Conservation (phyloP, 2,888 invertebrate species). For the Ethmia dodecea region DNA sequence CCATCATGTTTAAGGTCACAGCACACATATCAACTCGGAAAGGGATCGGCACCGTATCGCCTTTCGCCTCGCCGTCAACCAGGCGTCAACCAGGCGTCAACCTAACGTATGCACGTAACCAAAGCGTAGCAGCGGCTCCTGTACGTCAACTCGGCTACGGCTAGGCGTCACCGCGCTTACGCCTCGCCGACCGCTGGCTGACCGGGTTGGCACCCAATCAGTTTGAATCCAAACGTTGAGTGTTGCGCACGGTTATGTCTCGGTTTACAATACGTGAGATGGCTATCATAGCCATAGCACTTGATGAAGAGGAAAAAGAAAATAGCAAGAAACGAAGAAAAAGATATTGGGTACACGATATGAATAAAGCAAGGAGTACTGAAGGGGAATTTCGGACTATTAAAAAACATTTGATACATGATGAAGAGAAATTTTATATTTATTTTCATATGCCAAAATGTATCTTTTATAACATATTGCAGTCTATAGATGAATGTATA, state of each 20-base stretch:
- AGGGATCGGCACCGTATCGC: slow-evolving; percentile 15
- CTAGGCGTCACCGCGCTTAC: slow-evolving; percentile 6
- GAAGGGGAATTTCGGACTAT: slow-evolving; percentile 20
- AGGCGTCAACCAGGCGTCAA: slow-evolving; percentile 17
- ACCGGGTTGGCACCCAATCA: slow-evolving; percentile 11
- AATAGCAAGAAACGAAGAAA: slow-evolving; percentile 12
- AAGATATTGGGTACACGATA: slow-evolving; percentile 17
- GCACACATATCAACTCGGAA: slow-evolving; percentile 11
- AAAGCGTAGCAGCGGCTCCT: slow-evolving; percentile 16
- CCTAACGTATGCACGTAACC: slow-evolving; percentile 17
- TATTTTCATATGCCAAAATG: slow-evolving; percentile 18
- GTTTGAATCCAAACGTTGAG: slow-evolving; percentile 19
- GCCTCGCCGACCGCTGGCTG: slow-evolving; percentile 11
- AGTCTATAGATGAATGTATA: slow-evolving; percentile 16
- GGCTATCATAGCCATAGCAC: slow-evolving; percentile 15
- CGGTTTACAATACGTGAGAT: slow-evolving; percentile 21
- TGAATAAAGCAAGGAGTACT: slow-evolving; percentile 20
- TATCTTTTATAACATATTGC: slow-evolving; percentile 17
- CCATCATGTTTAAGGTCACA: slow-evolving; percentile 24
- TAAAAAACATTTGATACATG: slow-evolving; percentile 19
- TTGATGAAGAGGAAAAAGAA: slow-evolving; percentile 18
- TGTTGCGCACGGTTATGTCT: slow-evolving; percentile 22
- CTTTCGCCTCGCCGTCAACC: slow-evolving; percentile 18
- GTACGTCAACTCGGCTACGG: slow-evolving; percentile 22
- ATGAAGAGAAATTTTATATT: slow-evolving; percentile 20